These are phyloP conservation scores for Chymomyza fuscimana DNA, from an alignment of 2,888 invertebrate species.

Conservation along the genomic window DNA sequence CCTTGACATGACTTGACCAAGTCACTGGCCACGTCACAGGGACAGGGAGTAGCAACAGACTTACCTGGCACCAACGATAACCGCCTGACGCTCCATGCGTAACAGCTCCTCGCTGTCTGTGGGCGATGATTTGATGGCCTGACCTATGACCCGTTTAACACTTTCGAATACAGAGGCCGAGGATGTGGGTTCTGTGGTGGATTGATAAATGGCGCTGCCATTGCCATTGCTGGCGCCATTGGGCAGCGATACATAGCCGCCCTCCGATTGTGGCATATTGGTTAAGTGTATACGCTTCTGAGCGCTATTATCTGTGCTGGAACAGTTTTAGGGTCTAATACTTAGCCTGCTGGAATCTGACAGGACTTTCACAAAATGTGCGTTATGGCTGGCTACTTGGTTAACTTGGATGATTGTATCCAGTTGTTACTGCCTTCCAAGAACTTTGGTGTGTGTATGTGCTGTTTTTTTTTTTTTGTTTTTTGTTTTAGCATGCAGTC, in stretches of 20 bases:
- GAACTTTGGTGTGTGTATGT: constrained; percentile 13
- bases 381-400: no score
- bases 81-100: constrained; percentile 75
- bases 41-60: constrained; percentile 35
- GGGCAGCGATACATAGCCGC: constrained; percentile 79
- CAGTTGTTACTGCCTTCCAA: neutral
- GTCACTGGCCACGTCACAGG: neutral
- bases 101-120: constrained; percentile 76
- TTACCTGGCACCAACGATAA: constrained; percentile 79
- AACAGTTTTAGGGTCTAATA: constrained; percentile 21
- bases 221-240: constrained; percentile 73
- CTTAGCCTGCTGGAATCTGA: constrained; percentile 51
- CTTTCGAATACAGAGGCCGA: constrained; percentile 79
- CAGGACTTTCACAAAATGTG: constrained; percentile 25
- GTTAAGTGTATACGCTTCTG: constrained; percentile 6
- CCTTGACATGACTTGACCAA: neutral
- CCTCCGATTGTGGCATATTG: constrained; percentile 79
- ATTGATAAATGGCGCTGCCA: constrained; percentile 79
- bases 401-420: neutral
- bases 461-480: constrained; percentile 16
- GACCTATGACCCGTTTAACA: constrained; percentile 79
- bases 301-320: constrained; percentile 13
- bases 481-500: constrained; percentile 31
- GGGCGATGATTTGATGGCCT: constrained; percentile 77
- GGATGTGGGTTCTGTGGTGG: constrained; percentile 80